phyloP scores from a whole-genome alignment of 64 coral and sea anemone species.

The Catalaphyllia jardinei region DNA sequence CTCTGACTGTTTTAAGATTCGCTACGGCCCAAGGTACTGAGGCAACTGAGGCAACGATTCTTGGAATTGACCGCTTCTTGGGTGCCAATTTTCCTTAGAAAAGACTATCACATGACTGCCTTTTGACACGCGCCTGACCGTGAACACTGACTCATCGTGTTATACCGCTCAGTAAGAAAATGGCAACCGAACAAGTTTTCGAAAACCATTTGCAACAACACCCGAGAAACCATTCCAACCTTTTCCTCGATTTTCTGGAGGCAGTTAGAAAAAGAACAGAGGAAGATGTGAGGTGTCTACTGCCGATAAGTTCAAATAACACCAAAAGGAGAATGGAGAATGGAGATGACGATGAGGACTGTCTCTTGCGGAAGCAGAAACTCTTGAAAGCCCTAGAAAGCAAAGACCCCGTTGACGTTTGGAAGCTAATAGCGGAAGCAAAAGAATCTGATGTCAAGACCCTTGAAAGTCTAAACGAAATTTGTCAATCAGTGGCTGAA shows the following conservation, averaged over 20 bases:
- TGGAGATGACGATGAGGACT: neutral
- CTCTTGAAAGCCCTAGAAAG: conserved; percentile 14
- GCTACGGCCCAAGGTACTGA: no score
- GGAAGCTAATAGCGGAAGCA: conserved; percentile 1
- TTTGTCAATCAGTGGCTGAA: neutral
- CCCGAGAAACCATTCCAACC: neutral
- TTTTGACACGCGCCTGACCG: no score
- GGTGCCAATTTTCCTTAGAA: no score
- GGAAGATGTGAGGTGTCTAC: neutral
- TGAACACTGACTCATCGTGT: no score
- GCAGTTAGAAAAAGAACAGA: neutral
- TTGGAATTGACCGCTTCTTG: no score
- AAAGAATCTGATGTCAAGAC: neutral
- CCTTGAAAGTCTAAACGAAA: neutral
- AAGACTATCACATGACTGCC: no score
- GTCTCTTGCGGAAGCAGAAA: neutral
- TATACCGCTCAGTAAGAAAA: neutral
- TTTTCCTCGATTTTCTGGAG: neutral
- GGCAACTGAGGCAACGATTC: no score
- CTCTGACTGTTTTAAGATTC: no score
- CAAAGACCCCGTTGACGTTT: neutral
- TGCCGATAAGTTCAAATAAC: neutral
- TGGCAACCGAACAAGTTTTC: neutral
- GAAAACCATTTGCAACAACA: neutral
- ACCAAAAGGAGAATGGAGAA: neutral